Evolutionary conservation across 2,113 vertebrate genomes (phyloP).

Genomic region (Pavo muticus): DNA sequence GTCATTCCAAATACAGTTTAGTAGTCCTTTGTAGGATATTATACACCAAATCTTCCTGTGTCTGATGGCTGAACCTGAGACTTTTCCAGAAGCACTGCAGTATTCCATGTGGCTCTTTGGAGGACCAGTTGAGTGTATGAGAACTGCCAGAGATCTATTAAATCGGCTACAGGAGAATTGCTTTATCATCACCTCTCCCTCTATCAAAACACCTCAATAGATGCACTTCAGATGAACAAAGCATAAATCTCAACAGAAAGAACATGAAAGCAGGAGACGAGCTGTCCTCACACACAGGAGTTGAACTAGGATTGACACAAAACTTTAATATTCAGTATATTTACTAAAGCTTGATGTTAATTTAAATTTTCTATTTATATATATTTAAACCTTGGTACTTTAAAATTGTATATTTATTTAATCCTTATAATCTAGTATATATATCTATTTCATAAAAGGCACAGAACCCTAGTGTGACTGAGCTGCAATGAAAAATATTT

Average conservation of each 20-base stretch:
- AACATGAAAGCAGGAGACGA: not conserved
- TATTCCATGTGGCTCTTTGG: not conserved
- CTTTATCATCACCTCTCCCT: not conserved
- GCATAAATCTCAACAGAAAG: not conserved
- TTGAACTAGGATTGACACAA: not conserved
- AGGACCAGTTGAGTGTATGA: not conserved
- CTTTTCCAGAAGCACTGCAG: not conserved
- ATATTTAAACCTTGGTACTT: not conserved
- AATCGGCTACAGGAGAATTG: not conserved
- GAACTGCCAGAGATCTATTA: not conserved
- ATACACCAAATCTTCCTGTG: not conserved
- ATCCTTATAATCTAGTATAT: not conserved
- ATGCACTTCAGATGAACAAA: not conserved
- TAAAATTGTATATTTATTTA: not conserved
- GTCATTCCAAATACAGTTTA: not conserved
- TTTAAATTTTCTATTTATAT: not conserved
- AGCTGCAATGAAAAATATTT: not conserved
- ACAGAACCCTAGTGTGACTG: not conserved
- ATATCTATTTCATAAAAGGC: not conserved
- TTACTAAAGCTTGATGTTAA: not conserved
- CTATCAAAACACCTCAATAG: not conserved
- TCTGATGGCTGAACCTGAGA: not conserved
- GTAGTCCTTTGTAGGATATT: not conserved
- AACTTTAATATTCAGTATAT: not conserved
- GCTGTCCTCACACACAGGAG: not conserved